A percentile compares a stretch with the other conserved stretches of the same genome.
phyloP scores from a whole-genome alignment of 2,888 invertebrate genomes.

The Drosophila anceps region DNA sequence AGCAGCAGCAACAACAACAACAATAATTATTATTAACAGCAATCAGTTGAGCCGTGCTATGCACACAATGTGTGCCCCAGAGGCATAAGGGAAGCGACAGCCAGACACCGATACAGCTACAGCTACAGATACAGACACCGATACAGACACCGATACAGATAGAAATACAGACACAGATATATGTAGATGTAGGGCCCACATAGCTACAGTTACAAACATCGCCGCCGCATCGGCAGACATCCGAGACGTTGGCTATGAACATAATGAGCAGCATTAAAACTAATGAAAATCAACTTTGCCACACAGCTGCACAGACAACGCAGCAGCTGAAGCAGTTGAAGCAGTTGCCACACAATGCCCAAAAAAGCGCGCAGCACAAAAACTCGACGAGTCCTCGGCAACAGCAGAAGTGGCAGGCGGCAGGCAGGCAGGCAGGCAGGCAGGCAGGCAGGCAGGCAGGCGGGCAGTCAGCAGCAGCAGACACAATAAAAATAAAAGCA shows the following conservation, averaged over 20 bases:
- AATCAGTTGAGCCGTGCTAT: conserved; percentile 58
- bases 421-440: no score
- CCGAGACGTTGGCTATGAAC: conserved; percentile 43
- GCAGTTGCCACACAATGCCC: conserved; percentile 35
- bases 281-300: conserved; percentile 80
- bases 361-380: conserved; percentile 44
- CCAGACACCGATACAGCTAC: conserved; percentile 23
- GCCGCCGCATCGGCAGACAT: conserved; percentile 11
- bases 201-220: conserved; percentile 24
- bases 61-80: conserved; percentile 34
- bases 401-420: neutral
- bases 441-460: no score
- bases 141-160: conserved; percentile 14
- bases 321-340: conserved; percentile 39
- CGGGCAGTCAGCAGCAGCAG: conserved; percentile 43
- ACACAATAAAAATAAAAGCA: conserved; percentile 67
- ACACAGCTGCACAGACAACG: conserved; percentile 50
- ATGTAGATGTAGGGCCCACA: conserved; percentile 22
- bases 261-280: conserved; percentile 80
- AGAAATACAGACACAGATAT: conserved; percentile 19
- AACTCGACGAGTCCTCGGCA: conserved; percentile 23
- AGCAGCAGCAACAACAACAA: conserved; percentile 17
- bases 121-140: conserved; percentile 9
- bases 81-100: conserved; percentile 27
- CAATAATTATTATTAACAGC: conserved; percentile 64